Percentiles rank a stretch among this genome's conserved stretches.
These are phyloP conservation scores for Botrylloides violaceus DNA, from an alignment of 23 tunicate species.

Conservation along the genomic window DNA sequence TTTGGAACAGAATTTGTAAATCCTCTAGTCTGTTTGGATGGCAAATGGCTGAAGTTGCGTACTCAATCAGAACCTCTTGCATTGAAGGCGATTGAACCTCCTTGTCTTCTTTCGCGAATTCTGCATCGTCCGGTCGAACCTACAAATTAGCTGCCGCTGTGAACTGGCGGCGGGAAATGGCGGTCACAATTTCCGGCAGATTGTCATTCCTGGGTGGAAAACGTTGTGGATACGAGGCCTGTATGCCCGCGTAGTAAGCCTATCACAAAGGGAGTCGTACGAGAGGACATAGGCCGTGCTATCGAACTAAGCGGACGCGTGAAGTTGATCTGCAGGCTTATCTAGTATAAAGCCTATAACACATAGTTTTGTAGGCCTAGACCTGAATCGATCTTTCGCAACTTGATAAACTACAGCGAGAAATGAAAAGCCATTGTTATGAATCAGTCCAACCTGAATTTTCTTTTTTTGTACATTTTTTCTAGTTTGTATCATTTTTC, in stretches of 20 bases:
- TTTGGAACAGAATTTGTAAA: background rate
- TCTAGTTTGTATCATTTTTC: background rate
- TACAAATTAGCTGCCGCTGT: background rate
- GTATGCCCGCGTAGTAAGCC: too few relatives aligned
- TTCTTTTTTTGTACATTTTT: background rate
- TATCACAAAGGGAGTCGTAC: too few relatives aligned
- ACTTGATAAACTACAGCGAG: too few relatives aligned
- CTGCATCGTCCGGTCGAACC: background rate
- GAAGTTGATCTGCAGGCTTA: too few relatives aligned
- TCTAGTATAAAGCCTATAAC: background rate
- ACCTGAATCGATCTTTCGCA: too few relatives aligned
- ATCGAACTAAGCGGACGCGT: too few relatives aligned
- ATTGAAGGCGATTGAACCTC: constrained; percentile 8
- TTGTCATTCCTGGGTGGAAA: too few relatives aligned
- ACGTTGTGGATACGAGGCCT: too few relatives aligned
- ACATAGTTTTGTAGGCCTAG: background rate
- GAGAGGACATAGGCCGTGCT: too few relatives aligned
- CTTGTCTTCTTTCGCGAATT: constrained; percentile 2
- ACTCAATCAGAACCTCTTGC: constrained; percentile 5
- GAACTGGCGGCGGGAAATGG: too few relatives aligned
- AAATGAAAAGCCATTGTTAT: too few relatives aligned
- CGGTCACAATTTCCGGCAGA: too few relatives aligned
- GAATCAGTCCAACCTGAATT: background rate
- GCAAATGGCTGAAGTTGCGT: background rate
- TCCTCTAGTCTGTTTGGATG: background rate